Evolutionary conservation across 2,888 invertebrate species (phyloP).

Genomic region (Oscheius sp.): DNA sequence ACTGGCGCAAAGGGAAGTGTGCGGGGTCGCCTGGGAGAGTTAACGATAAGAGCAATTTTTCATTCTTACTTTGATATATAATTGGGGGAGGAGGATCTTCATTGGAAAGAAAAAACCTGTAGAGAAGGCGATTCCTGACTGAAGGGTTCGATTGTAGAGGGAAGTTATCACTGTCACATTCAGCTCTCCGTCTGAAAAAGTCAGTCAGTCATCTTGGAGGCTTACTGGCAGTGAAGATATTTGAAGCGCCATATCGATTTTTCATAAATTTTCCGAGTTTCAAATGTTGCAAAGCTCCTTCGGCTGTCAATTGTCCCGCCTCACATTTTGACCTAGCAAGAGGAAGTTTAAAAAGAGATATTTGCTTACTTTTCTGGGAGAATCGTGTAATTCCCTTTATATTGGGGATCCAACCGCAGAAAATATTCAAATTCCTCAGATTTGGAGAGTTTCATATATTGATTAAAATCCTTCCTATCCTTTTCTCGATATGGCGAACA

Average conservation of each 20-base stretch:
- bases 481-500: constrained; percentile 46
- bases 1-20: constrained; percentile 11
- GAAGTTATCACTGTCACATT: constrained; percentile 76
- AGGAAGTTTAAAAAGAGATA: not conserved
- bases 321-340: constrained; percentile 55
- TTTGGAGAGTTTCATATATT: constrained; percentile 39
- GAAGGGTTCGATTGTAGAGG: constrained; percentile 86
- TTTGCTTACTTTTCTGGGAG: not conserved
- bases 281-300: constrained; percentile 84
- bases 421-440: constrained; percentile 47
- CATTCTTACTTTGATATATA: constrained; percentile 26
- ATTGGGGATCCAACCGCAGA: constrained; percentile 25
- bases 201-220: not conserved
- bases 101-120: constrained; percentile 77
- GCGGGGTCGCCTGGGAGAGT: constrained; percentile 11
- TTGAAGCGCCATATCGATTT: constrained; percentile 68
- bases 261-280: constrained; percentile 80
- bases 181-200: constrained; percentile 15
- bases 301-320: constrained; percentile 80
- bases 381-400: not conserved
- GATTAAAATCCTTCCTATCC: constrained; percentile 46
- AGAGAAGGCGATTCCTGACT: constrained; percentile 84
- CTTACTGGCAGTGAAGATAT: constrained; percentile 40
- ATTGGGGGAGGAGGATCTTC: constrained; percentile 7
- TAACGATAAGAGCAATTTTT: too few species aligned